Conservation (phyloP, 2,113 vertebrate genomes). For the Planiliza haematocheilus region DNA sequence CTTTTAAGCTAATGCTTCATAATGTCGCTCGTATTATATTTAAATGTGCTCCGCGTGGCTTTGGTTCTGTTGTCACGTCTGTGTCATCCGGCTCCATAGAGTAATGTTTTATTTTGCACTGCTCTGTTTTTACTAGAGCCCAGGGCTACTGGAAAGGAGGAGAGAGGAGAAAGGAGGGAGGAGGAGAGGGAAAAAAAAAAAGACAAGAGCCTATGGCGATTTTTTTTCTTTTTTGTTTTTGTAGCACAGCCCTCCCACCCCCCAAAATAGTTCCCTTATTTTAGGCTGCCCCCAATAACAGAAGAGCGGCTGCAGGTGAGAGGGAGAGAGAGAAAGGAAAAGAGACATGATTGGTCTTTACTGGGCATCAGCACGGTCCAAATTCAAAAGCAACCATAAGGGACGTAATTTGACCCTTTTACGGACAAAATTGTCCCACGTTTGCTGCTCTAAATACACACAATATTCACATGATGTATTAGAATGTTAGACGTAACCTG, state of each 20-base stretch:
- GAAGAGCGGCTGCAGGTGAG: slow-evolving; percentile 60
- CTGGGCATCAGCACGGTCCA: background rate
- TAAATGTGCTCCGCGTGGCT: background rate
- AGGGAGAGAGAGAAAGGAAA: background rate
- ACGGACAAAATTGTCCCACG: no score
- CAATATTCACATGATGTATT: background rate
- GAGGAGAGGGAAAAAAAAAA: slow-evolving; percentile 17
- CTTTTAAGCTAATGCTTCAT: background rate
- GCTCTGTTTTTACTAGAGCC: slow-evolving; percentile 45
- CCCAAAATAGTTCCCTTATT: slow-evolving; percentile 73
- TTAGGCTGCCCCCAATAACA: slow-evolving; percentile 67
- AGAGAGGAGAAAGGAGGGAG: slow-evolving; percentile 30
- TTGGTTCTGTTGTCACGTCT: background rate
- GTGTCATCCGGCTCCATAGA: slow-evolving; percentile 8
- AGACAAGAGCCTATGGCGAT: slow-evolving; percentile 49
- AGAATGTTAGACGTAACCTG: no score
- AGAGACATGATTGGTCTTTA: slow-evolving; percentile 23
- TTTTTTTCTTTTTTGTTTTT: slow-evolving; percentile 34
- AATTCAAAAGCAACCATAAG: background rate
- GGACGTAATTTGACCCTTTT: background rate
- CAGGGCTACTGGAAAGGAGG: slow-evolving; percentile 42
- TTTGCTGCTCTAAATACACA: no score
- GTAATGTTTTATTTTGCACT: slow-evolving; percentile 30
- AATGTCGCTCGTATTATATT: background rate
- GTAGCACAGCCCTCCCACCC: slow-evolving; percentile 28